These are phyloP conservation scores for Stigmatopora nigra DNA, from an alignment of 2,113 vertebrate genomes.

Conservation along the genomic window DNA sequence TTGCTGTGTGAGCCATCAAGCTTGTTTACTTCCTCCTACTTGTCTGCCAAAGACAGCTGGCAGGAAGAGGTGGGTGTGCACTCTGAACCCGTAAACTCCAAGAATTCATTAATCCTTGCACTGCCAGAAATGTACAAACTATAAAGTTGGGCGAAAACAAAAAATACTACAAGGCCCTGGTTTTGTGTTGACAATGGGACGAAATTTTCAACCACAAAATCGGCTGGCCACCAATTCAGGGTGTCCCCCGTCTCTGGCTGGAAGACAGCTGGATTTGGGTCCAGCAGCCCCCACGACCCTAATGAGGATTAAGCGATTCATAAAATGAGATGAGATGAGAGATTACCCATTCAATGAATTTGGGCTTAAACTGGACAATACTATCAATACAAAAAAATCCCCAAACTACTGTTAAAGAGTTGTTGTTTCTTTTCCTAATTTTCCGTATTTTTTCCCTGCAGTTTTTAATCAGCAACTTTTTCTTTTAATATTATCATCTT, in stretches of 20 bases:
- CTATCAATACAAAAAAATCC: too few relatives aligned
- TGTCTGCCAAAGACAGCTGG: slow-evolving; percentile 27
- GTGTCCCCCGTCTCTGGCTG: too few relatives aligned
- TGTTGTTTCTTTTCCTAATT: too few relatives aligned
- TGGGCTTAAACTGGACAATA: too few relatives aligned
- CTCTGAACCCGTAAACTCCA: slow-evolving; percentile 29
- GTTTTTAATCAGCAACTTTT: background rate
- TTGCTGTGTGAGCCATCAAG: slow-evolving; percentile 27
- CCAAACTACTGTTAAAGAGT: too few relatives aligned
- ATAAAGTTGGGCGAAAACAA: slow-evolving; percentile 22
- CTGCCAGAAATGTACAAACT: slow-evolving; percentile 40
- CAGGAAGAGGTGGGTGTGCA: slow-evolving; percentile 19
- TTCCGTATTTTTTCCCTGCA: too few relatives aligned
- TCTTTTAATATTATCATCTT: background rate
- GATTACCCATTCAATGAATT: too few relatives aligned
- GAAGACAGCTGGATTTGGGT: too few relatives aligned
- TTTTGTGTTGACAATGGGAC: background rate
- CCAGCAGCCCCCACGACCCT: too few relatives aligned
- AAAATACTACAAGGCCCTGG: background rate
- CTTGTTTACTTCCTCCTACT: slow-evolving; percentile 46
- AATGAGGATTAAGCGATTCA: too few relatives aligned
- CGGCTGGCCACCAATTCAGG: too few relatives aligned
- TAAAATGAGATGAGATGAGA: too few relatives aligned
- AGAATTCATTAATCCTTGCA: slow-evolving; percentile 43
- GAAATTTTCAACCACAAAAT: background rate